Conservation (phyloP, 2,888 invertebrate species). For the Agonopterix heracliana region DNA sequence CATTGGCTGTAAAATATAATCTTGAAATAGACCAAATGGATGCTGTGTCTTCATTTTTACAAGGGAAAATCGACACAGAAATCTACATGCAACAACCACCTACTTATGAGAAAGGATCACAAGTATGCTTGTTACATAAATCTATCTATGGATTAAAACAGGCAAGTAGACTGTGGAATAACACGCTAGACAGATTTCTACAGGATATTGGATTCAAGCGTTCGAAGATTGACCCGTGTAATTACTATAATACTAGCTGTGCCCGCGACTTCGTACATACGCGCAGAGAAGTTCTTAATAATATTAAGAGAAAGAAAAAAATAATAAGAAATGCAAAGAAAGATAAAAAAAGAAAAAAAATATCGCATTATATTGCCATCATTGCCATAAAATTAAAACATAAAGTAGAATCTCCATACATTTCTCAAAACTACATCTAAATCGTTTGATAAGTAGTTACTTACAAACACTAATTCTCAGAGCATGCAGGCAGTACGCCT, state of each 20-base stretch:
- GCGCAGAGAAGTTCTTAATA: no score
- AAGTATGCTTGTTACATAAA: conserved; percentile 15
- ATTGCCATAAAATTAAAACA: no score
- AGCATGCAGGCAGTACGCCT: no score
- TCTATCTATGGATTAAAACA: conserved; percentile 16
- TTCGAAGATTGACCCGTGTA: conserved; percentile 17
- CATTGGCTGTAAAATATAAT: conserved; percentile 12
- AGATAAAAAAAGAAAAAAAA: no score
- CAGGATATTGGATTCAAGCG: conserved; percentile 17
- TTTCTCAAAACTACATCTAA: no score
- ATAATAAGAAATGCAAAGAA: no score
- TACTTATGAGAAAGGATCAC: conserved; percentile 11
- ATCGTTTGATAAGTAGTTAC: no score
- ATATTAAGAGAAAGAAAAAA: no score
- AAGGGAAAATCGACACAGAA: conserved; percentile 21
- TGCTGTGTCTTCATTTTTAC: conserved; percentile 18
- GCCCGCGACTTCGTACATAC: no score
- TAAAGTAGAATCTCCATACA: no score
- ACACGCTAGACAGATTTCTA: conserved; percentile 13
- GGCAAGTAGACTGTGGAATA: conserved; percentile 21
- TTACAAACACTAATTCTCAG: no score
- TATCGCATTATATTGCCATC: no score
- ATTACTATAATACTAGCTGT: background rate
- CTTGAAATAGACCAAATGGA: conserved; percentile 18
- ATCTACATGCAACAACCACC: conserved; percentile 16